Percentiles rank a stretch among this genome's conserved stretches.
phyloP scores from a whole-genome alignment of 35 echinoderm and acorn worm species.

The Lytechinus variegatus region DNA sequence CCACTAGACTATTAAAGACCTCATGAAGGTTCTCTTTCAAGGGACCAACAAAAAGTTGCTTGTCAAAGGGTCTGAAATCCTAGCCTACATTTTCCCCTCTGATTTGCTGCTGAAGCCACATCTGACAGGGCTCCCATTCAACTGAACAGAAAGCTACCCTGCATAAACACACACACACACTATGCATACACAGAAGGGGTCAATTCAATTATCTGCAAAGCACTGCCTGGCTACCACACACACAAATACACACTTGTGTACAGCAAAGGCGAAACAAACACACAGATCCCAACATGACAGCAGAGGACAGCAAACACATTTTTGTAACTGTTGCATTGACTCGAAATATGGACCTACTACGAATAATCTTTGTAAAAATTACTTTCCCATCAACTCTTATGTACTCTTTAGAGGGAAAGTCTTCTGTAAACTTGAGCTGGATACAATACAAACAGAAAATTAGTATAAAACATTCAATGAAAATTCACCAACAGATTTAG shows the following conservation, averaged over 20 bases:
- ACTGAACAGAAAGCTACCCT: background rate
- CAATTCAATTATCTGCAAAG: conserved; percentile 13
- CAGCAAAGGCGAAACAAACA: background rate
- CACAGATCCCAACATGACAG: background rate
- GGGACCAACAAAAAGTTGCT: background rate
- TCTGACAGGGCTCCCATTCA: background rate
- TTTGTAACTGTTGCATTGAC: background rate
- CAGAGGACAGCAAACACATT: background rate
- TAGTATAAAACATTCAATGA: too few species aligned
- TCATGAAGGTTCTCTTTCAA: too few species aligned
- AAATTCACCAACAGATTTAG: too few species aligned
- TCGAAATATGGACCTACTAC: background rate
- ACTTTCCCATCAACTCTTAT: too few species aligned
- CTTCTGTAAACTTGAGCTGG: too few species aligned
- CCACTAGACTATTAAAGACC: too few species aligned
- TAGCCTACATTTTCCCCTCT: background rate
- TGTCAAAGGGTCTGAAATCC: background rate
- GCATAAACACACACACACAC: conserved; percentile 1
- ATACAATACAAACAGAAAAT: too few species aligned
- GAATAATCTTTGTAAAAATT: too few species aligned
- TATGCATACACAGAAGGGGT: background rate
- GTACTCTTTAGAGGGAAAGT: too few species aligned
- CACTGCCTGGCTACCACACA: background rate
- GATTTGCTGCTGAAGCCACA: background rate
- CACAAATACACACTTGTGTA: background rate